Base-by-base conservation (phyloP, 2,888 invertebrate genomes). In the Eumacrocentrus americanus region DNA sequence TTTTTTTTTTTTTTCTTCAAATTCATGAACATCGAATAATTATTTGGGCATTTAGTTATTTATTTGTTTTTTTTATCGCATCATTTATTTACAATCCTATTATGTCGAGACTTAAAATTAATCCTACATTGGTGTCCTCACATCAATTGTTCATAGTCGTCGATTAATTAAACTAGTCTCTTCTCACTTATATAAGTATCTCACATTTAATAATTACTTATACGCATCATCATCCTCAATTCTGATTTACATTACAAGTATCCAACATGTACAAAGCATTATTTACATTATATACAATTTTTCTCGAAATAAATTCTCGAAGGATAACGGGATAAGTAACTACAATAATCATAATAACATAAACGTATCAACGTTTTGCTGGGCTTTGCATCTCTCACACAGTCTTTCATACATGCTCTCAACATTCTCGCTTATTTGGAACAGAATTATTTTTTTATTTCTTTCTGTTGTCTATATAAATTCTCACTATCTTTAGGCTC, bases 231-330 rank as follows among this genome's bases (percentile, higher is more conserved):
- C 44, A 61, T 64, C 57, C 44, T 57, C 63, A 47, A 61, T 64
- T 63, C 67, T 66, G 70, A 72, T 72, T 75, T 76, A 75, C 76
- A 70, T 75, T 80, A 81, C 77, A 81, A 81, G 80, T 81, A 80
- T 82, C 83, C 81, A 83, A 84, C 83, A 84, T 83, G 81, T 84
- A 84, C 83, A 84, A 83, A 83, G 83, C 83, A 79, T 75, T 84
- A 83, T 81, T 72, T 84, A 84, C 84, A 84, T 76, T 84, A 83
- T 83, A 72, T 83, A 84, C 82, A 83, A 72, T 42, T 44, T 51
- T 48, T 52, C 51, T 29, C 35, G 52, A 23, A 58, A 63, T 46
- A 54, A 61, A 61, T 46, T 48, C 54, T 66, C 68, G 58, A 60
- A 59, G 67, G 63, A 62, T 69, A 65, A 67, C 68, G 66, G 60